Conservation (phyloP, 2,113 vertebrate genomes). For the Poeciliopsis retropinna region DNA sequence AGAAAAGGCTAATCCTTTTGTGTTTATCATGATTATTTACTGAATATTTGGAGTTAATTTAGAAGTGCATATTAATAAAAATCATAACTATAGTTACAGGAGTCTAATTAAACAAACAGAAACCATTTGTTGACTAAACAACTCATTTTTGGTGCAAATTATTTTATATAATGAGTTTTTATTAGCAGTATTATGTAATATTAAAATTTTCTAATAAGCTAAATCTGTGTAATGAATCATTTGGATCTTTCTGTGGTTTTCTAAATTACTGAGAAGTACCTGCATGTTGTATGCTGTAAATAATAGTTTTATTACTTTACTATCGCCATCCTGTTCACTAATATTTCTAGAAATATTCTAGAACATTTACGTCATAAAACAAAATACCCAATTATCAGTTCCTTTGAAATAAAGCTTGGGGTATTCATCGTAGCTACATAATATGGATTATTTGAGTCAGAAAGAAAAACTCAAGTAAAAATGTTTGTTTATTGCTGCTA, state of each 20-base stretch:
- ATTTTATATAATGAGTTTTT: not conserved
- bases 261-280: no score
- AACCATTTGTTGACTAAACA: no score
- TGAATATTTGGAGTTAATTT: not conserved
- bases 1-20: no score
- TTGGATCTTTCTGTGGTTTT: no score
- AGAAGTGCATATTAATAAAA: not conserved
- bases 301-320: no score
- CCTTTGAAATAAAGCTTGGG: constrained; percentile 5
- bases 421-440: constrained; percentile 17
- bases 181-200: not conserved
- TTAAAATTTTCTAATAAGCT: no score
- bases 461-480: constrained; percentile 48
- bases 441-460: constrained; percentile 39
- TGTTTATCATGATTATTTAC: not conserved
- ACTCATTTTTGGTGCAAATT: no score
- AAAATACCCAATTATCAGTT: not conserved
- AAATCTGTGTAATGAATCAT: no score
- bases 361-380: not conserved
- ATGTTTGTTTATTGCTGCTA: constrained; percentile 32
- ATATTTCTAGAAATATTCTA: not conserved
- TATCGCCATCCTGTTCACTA: no score
- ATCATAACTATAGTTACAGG: no score
- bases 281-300: no score
- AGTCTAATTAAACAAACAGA: no score